Conservation (phyloP, 30 jellyfish, hydroid and myxozoan genomes). For the Aurelia sp. region DNA sequence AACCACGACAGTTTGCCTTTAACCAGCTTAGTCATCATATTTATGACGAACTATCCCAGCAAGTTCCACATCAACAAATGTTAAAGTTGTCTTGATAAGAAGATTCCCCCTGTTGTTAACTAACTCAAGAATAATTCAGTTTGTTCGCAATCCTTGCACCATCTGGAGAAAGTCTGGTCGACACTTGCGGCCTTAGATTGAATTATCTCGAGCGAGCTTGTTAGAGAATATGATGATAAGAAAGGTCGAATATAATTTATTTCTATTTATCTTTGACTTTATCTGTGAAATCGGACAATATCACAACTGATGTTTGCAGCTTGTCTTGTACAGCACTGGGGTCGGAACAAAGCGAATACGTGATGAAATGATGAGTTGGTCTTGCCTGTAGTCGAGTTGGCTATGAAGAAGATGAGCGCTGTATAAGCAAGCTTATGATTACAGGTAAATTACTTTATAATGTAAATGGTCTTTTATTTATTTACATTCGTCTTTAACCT, state of each 20-base stretch:
- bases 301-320: constrained; percentile 62
- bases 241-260: constrained; percentile 11
- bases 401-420: background rate
- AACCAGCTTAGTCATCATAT: background rate
- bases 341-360: too few relatives aligned
- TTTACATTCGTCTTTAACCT: too few relatives aligned
- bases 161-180: constrained; percentile 51
- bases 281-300: constrained; percentile 22
- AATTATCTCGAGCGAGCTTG: constrained; percentile 45
- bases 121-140: constrained; percentile 14
- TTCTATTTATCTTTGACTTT: constrained; percentile 46
- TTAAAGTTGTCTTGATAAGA: background rate
- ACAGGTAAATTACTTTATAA: background rate
- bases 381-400: too few relatives aligned
- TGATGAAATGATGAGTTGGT: constrained; percentile 5
- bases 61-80: background rate
- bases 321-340: background rate
- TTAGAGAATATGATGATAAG: constrained; percentile 43
- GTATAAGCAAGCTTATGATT: background rate
- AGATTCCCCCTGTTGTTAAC: constrained; percentile 22
- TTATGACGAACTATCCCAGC: background rate
- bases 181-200: constrained; percentile 45
- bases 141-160: constrained; percentile 25
- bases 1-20: too few relatives aligned
- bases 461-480: too few relatives aligned